These are phyloP conservation scores for Ctenochaetus hawaiiensis DNA, from an alignment of 2,797 vertebrate genomes.

Conservation along the genomic window DNA sequence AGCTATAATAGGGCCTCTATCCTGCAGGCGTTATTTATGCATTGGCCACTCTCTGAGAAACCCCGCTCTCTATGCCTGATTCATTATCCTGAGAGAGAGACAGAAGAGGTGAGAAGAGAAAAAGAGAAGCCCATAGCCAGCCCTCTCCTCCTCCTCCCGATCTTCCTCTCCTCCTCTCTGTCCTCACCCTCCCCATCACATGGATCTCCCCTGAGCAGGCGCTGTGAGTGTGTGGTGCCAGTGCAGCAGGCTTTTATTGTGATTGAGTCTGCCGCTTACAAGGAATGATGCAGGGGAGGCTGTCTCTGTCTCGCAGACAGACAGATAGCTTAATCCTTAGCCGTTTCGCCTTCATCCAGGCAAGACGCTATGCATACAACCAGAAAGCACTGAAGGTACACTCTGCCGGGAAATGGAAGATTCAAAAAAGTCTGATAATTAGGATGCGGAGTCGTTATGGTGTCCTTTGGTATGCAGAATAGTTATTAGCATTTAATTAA, in stretches of 20 bases:
- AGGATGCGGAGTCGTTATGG: too few relatives aligned
- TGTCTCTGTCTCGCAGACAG: constrained; percentile 65
- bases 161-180: constrained; percentile 43
- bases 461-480: not conserved
- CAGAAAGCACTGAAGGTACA: not conserved
- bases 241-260: constrained; percentile 80
- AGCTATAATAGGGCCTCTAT: constrained; percentile 62
- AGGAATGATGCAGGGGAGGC: constrained; percentile 78
- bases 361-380: not conserved
- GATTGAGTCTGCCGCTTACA: constrained; percentile 81
- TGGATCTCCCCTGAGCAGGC: constrained; percentile 74
- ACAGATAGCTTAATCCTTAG: constrained; percentile 72
- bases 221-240: constrained; percentile 58
- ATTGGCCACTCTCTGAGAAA: constrained; percentile 78
- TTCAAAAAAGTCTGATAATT: not conserved
- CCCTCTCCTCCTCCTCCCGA: constrained; percentile 18
- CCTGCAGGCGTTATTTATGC: constrained; percentile 83
- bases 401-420: constrained; percentile 2
- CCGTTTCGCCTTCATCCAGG: constrained; percentile 40
- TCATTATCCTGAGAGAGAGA: constrained; percentile 78
- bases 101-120: constrained; percentile 49
- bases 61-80: constrained; percentile 72
- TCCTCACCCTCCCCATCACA: constrained; percentile 65
- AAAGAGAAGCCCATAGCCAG: constrained; percentile 28
- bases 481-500: too few relatives aligned